These are phyloP conservation scores for Lutraria lutraria DNA, from an alignment of 2,888 invertebrate species.

Conservation along the genomic window DNA sequence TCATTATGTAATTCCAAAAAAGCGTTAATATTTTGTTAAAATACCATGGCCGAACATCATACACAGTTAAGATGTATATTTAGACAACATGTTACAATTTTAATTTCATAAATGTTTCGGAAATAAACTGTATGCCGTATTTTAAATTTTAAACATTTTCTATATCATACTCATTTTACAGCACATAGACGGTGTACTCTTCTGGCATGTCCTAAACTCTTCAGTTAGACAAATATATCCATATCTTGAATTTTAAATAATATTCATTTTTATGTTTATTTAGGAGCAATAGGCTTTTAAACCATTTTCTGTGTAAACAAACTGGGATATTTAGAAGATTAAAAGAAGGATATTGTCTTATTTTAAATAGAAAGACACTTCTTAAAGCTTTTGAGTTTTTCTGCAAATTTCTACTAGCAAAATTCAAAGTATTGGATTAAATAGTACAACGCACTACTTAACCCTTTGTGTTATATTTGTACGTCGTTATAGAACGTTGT, in stretches of 20 bases:
- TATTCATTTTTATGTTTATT: not conserved
- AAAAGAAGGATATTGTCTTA: not conserved
- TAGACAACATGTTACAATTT: too few relatives aligned
- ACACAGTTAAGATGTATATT: too few relatives aligned
- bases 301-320: not conserved
- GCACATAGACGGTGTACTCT: too few relatives aligned
- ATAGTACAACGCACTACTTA: not conserved
- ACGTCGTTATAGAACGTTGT: not conserved
- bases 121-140: too few relatives aligned
- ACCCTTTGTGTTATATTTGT: not conserved
- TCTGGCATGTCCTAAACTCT: too few relatives aligned
- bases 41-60: too few relatives aligned
- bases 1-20: too few relatives aligned
- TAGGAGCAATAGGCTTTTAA: slow-evolving; percentile 7
- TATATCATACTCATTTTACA: too few relatives aligned
- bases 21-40: too few relatives aligned
- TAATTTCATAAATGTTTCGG: too few relatives aligned
- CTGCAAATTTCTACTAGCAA: not conserved
- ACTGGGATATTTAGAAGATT: not conserved
- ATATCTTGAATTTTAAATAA: not conserved
- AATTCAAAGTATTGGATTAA: not conserved
- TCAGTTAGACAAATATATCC: not conserved
- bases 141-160: too few relatives aligned
- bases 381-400: not conserved
- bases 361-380: not conserved